phyloP scores from a whole-genome alignment of 2,888 invertebrate genomes.

The Tanytarsus gracilentus region DNA sequence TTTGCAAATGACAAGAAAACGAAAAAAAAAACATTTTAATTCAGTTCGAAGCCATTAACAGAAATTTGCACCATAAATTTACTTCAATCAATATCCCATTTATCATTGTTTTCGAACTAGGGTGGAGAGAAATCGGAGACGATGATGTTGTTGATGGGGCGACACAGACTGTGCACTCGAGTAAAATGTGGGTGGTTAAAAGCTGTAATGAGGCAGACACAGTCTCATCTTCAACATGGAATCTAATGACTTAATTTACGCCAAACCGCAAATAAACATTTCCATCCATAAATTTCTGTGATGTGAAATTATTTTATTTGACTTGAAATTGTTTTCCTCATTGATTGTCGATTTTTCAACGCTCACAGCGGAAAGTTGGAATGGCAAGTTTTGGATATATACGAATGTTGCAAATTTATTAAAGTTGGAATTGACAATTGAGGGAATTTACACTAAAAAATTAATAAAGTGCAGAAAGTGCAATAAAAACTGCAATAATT shows the following conservation, averaged over 20 bases:
- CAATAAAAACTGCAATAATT: no score
- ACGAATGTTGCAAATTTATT: no score
- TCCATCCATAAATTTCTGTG: no score
- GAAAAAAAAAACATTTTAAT: conserved; percentile 22
- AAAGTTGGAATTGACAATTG: no score
- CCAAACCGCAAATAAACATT: conserved; percentile 4
- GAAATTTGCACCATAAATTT: conserved; percentile 28
- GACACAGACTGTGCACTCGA: neutral
- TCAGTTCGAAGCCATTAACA: conserved; percentile 13
- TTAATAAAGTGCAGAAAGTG: no score
- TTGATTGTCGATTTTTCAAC: no score
- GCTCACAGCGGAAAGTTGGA: no score
- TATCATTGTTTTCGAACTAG: conserved; percentile 22
- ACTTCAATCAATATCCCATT: conserved; percentile 28
- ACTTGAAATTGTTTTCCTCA: no score
- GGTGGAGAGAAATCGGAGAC: neutral
- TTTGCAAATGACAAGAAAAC: conserved; percentile 6
- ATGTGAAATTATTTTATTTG: no score
- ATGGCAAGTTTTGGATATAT: no score
- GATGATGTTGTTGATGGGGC: neutral
- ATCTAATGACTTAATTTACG: conserved; percentile 18
- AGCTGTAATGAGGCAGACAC: neutral
- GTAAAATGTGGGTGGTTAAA: neutral
- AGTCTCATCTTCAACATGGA: neutral
- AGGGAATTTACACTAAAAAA: no score